phyloP scores from a whole-genome alignment of 2,113 vertebrate genomes.

The Hassar affinis region DNA sequence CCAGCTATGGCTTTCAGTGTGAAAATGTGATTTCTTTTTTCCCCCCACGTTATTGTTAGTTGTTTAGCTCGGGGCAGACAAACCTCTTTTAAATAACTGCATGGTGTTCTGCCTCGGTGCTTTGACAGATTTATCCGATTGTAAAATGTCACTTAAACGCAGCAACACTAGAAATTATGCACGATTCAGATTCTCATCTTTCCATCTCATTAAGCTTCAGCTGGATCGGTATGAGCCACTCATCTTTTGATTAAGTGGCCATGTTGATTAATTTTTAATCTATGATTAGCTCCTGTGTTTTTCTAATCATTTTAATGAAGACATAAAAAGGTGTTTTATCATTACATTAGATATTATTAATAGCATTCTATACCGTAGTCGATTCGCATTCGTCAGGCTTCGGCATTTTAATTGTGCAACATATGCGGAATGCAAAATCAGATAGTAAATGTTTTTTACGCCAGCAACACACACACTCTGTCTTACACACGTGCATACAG shows the following conservation, averaged over 20 bases:
- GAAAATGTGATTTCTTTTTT: neutral
- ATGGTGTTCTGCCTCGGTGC: neutral
- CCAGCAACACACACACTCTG: neutral
- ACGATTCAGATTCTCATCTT: neutral
- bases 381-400: neutral
- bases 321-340: neutral
- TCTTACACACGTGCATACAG: slow-evolving; percentile 3
- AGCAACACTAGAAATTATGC: neutral
- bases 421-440: neutral
- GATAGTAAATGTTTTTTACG: slow-evolving; percentile 3
- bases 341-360: neutral
- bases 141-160: neutral
- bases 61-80: neutral
- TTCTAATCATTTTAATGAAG: slow-evolving; percentile 22
- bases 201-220: neutral
- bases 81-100: neutral
- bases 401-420: neutral
- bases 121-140: neutral
- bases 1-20: slow-evolving; percentile 1
- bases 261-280: slow-evolving; percentile 10
- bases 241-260: neutral
- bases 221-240: neutral
- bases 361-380: neutral
- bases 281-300: slow-evolving; percentile 10
- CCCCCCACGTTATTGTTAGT: too few species aligned